Evolutionary conservation across 2,888 invertebrate genomes (phyloP), one percentile per base, ranked within the genome.

Genomic region (Pachycephus smyrnensis): DNA sequence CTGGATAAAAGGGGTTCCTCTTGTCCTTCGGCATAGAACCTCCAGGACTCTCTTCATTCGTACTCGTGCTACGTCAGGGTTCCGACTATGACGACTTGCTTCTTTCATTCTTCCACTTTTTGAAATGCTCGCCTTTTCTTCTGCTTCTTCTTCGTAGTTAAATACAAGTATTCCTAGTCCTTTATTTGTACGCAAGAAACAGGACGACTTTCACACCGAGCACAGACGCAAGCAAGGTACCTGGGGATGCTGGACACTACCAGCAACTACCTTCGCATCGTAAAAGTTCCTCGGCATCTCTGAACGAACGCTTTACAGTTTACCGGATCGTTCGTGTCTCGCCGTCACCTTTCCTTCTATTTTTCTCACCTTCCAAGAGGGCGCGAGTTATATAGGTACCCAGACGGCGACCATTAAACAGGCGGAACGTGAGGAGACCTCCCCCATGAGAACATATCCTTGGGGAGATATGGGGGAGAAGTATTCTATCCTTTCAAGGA

Each of bases 1-100:
- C 74, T 73, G 85, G 77, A 84, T 83, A 86, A 85, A 55, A 85
- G 78, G 80, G 55, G 68, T 74, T 35, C 74, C 31, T 35, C 71
- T 12, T 12, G 31, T 71, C 74, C 74, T 36, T 71, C 74, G 74
- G 36, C 31, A 32, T 32, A n/a, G 36, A 74, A 33, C 32, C 71
- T 33, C 78, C 79, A 32, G 31, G 71, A 71, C 30, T 33, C 71
- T 71, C 71, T 71, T 71, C 31, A 9, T 55, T 9, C 9, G 55
- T 9, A 55, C 55, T 55, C 55, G 55, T 55, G 55, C 23, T 71
- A 71, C 33, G 31, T 71, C 30, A 71, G 71, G 71, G 11, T 15
- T 30, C 30, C 1, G 6, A 3, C 71, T 31, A 33, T 1, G 33
- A 71, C 12, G 30, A 15, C 71, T 31, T 30, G 33, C 30, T 71